These are phyloP conservation scores for Pseudochaenichthys georgianus DNA, from an alignment of 2,797 vertebrate genomes.

Conservation along the genomic window DNA sequence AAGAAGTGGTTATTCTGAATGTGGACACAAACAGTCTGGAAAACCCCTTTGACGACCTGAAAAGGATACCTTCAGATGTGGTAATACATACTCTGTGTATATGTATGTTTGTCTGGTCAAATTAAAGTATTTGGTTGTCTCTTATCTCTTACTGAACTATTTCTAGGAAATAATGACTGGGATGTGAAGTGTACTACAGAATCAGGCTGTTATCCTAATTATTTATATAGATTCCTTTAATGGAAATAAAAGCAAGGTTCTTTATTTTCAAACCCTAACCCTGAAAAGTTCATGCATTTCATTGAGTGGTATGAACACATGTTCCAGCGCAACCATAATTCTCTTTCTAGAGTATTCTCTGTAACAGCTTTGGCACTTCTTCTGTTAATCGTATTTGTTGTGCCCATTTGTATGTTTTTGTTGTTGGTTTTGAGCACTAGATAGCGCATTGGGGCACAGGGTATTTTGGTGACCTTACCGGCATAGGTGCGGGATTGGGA, in stretches of 20 bases:
- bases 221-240: not conserved
- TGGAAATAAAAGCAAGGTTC: not conserved
- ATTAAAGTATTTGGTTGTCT: not conserved
- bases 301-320: conserved; percentile 1
- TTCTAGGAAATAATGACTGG: not conserved
- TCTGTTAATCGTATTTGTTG: not conserved
- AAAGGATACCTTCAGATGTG: conserved; percentile 90
- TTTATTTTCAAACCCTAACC: too few species aligned
- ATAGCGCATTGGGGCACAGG: too few species aligned
- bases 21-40: conserved; percentile 91
- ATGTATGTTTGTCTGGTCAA: not conserved
- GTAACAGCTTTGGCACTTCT: not conserved
- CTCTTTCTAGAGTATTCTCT: not conserved
- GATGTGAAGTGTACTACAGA: not conserved
- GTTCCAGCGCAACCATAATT: not conserved
- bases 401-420: too few species aligned
- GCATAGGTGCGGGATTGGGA: too few species aligned
- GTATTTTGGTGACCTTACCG: too few species aligned
- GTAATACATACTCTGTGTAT: conserved; percentile 69
- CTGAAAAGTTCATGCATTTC: not conserved
- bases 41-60: conserved; percentile 89
- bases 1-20: conserved; percentile 92
- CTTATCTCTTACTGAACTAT: not conserved
- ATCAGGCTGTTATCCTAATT: not conserved
- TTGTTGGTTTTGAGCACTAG: too few species aligned